Conservation (phyloP, 2,797 vertebrate genomes). For the Agapornis canus region DNA sequence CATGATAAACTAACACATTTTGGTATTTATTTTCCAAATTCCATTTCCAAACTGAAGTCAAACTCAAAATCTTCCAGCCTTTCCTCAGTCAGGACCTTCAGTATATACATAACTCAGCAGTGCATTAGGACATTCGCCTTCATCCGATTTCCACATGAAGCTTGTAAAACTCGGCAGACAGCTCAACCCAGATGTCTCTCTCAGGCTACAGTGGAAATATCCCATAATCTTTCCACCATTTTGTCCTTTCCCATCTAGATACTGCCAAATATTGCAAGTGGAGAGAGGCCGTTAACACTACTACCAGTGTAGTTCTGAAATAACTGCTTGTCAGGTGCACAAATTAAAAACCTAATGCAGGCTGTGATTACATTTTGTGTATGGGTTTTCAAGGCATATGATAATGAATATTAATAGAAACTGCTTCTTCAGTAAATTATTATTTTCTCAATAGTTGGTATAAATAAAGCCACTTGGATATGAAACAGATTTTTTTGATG, state of each 20-base stretch:
- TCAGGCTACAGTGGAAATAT: not conserved
- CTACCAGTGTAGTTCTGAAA: not conserved
- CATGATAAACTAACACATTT: not conserved
- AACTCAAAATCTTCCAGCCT: not conserved
- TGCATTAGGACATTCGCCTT: not conserved
- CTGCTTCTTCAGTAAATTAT: not conserved
- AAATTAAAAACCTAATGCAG: conserved; percentile 6
- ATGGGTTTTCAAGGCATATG: conserved; percentile 20
- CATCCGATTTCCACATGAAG: not conserved
- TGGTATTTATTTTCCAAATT: not conserved
- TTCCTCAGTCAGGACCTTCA: not conserved
- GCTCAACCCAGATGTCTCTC: not conserved
- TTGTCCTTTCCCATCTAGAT: not conserved
- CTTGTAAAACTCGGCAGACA: not conserved
- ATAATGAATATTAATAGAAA: conserved; percentile 55
- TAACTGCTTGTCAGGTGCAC: not conserved
- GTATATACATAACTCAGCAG: not conserved
- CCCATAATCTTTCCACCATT: not conserved
- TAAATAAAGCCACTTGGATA: conserved; percentile 38
- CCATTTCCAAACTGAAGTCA: not conserved
- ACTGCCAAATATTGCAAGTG: not conserved
- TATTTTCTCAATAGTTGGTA: conserved; percentile 40
- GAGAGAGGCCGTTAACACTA: not conserved
- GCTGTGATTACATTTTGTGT: not conserved
- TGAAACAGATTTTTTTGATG: conserved; percentile 50